Conservation (phyloP, 1,140 invertebrate genomes). For the Euschistus heros region DNA sequence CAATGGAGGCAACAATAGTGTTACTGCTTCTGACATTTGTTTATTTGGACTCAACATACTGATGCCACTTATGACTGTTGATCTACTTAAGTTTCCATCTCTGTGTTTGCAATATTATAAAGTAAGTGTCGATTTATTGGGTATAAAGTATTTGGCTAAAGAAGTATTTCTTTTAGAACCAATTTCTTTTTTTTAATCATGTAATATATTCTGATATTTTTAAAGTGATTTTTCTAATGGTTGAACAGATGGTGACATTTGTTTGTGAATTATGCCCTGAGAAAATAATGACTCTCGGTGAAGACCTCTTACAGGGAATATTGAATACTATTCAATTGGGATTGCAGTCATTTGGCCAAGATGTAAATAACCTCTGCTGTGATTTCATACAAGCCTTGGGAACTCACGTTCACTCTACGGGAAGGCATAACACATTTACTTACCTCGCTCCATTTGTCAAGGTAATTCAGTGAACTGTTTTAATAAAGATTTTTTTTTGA, state of each 20-base stretch:
- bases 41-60: slow-evolving; percentile 58
- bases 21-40: slow-evolving; percentile 51
- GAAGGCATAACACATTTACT: slow-evolving; percentile 36
- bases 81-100: slow-evolving; percentile 57
- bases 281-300: slow-evolving; percentile 42
- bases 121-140: slow-evolving; percentile 24
- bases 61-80: slow-evolving; percentile 63
- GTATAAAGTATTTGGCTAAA: too few species aligned
- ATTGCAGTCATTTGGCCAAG: slow-evolving; percentile 51
- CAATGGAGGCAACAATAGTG: slow-evolving; percentile 28
- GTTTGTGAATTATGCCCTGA: slow-evolving; percentile 57
- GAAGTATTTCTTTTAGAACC: too few species aligned
- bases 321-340: slow-evolving; percentile 56
- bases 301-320: slow-evolving; percentile 46
- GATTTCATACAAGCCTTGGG: slow-evolving; percentile 51
- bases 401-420: slow-evolving; percentile 36
- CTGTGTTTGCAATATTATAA: slow-evolving; percentile 54
- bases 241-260: slow-evolving; percentile 46
- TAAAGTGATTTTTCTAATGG: too few species aligned
- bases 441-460: slow-evolving; percentile 55
- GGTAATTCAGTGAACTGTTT: slow-evolving; percentile 36
- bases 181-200: too few species aligned
- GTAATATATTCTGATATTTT: too few species aligned
- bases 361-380: slow-evolving; percentile 50
- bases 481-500: background rate